A percentile compares a stretch with the other conserved stretches of the same genome.
phyloP scores from a whole-genome alignment of 2,888 invertebrate genomes.

The Nasonia oneida region DNA sequence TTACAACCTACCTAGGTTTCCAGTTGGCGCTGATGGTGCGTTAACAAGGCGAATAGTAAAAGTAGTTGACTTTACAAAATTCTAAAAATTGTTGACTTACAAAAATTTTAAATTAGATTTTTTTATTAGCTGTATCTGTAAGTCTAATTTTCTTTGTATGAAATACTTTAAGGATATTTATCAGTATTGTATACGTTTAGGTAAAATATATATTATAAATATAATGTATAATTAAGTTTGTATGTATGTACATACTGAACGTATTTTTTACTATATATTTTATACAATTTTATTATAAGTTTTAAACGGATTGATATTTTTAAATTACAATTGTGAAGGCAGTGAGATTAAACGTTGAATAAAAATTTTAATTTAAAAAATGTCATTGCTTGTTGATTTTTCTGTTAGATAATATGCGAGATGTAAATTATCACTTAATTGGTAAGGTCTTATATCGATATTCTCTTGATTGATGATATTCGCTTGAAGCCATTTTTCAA shows the following conservation, averaged over 20 bases:
- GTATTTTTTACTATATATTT: neutral
- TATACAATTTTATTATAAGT: neutral
- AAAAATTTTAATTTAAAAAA: neutral
- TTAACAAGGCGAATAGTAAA: neutral
- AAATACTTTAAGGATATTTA: neutral
- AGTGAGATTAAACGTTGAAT: neutral
- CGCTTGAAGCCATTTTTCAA: slow-evolving; percentile 77
- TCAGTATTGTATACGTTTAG: slow-evolving; percentile 5
- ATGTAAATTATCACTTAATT: slow-evolving; percentile 75
- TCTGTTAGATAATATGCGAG: slow-evolving; percentile 76
- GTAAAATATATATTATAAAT: neutral
- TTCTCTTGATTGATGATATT: slow-evolving; percentile 77
- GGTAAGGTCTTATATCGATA: slow-evolving; percentile 79
- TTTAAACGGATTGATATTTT: neutral
- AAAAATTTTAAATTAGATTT: neutral
- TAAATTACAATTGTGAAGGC: neutral
- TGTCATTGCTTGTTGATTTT: neutral
- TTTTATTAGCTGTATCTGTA: neutral
- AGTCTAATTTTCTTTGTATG: neutral
- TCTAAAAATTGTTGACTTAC: slow-evolving; percentile 28
- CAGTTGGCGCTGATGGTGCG: too few relatives aligned
- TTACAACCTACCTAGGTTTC: too few relatives aligned
- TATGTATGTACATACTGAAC: neutral
- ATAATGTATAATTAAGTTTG: neutral
- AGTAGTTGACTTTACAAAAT: slow-evolving; percentile 25